Base-by-base conservation (phyloP, 2,113 vertebrate species). In the Ceyx margarethae region DNA sequence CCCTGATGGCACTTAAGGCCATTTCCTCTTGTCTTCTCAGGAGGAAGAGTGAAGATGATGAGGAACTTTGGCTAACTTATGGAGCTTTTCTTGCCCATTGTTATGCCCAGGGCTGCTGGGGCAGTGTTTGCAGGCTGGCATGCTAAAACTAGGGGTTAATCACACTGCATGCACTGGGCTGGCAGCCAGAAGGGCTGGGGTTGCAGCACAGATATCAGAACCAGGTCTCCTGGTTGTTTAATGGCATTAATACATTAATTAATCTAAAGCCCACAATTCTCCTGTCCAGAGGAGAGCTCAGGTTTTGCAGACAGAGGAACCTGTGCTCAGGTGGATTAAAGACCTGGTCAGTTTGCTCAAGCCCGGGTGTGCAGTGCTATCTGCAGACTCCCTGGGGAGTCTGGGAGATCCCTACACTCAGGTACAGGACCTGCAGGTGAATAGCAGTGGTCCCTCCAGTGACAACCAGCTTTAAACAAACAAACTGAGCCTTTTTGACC, bases 31-130 rank as follows among this genome's bases (percentile, higher is more conserved):
- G 62, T 43, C 40, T 28, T 65, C 12, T 65, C 40, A 65, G 21
- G 28, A 43, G 40, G 37, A 72, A 35, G n/a, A 50, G 16, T 18
- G 37, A 57, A 72, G 60, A 81, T 23, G 25, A 25, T 31, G 50
- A 76, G 81, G 64, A 79, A 61, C 33, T 21, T 37, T 84, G 37
- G 9, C 45, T 80, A 51, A 26, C 13, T 83, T 65, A 19, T 26
- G 11, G 3, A 1, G 2, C 22, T 78, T 84, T 35, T 21, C 42
- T 6, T 61, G 15, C 29, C 50, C 4, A 1, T 22, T 1, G 2
- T 35, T 1, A 0, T 51, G 23, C 28, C 29, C 45, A 37, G 35
- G 23, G 45, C 75, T 81, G 61, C 89, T 62, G 51, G 31, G 61
- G 83, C 35, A 73, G 37, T 11, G 2, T 82, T 58, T 79, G 12